These are phyloP conservation scores for Epinotia bilunana DNA, from an alignment of 2,888 invertebrate genomes.

Conservation along the genomic window DNA sequence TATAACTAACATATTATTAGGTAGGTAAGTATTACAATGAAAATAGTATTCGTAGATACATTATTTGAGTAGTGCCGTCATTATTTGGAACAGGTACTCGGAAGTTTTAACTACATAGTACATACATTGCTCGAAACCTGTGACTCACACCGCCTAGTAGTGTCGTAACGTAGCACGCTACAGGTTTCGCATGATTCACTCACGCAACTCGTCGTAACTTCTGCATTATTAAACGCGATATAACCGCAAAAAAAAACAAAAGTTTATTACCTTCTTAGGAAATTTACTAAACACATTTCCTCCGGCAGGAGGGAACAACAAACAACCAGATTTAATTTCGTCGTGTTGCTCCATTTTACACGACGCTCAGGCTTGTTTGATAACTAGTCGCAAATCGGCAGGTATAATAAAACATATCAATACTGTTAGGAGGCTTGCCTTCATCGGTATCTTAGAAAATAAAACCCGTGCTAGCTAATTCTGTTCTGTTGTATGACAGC, in stretches of 20 bases:
- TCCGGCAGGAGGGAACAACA: conserved; percentile 89
- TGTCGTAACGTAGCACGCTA: conserved; percentile 37
- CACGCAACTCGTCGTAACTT: conserved; percentile 42
- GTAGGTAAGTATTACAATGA: background rate
- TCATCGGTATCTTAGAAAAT: conserved; percentile 28
- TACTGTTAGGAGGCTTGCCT: conserved; percentile 20
- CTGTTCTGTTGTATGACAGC: conserved; percentile 33
- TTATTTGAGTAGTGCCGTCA: background rate
- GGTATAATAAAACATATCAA: conserved; percentile 56
- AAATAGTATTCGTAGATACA: background rate
- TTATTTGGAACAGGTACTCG: conserved; percentile 34
- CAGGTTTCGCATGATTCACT: conserved; percentile 43
- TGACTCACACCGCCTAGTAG: conserved; percentile 36
- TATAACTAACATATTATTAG: background rate
- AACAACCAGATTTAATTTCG: conserved; percentile 89
- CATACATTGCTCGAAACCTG: conserved; percentile 32
- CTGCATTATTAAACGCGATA: conserved; percentile 31
- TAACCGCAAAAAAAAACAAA: conserved; percentile 27
- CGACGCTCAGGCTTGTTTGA: conserved; percentile 47
- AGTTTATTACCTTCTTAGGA: conserved; percentile 86
- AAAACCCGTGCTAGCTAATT: conserved; percentile 26
- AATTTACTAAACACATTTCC: conserved; percentile 88
- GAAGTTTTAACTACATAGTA: conserved; percentile 30
- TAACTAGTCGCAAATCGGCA: conserved; percentile 45
- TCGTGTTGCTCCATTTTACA: conserved; percentile 88